These are phyloP conservation scores for Calliopum simillimum DNA, from an alignment of 2,888 invertebrate species.

Conservation along the genomic window DNA sequence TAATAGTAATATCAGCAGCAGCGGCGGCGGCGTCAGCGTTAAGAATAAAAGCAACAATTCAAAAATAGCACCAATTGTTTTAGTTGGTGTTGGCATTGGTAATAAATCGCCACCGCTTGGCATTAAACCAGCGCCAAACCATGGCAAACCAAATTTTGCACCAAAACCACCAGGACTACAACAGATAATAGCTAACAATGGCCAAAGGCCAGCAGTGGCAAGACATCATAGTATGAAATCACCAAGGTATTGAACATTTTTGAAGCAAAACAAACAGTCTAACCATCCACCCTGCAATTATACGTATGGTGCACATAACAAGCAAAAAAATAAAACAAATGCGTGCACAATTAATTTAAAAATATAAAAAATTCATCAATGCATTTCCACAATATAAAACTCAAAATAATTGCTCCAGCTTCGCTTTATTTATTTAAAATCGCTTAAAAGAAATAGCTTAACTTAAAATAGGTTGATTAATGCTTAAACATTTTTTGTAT, in stretches of 20 bases:
- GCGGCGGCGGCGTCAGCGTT: conserved; percentile 40
- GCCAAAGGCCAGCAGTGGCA: conserved; percentile 70
- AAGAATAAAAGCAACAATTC: conserved; percentile 45
- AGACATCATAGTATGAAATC: conserved; percentile 88
- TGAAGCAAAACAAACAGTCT: background rate
- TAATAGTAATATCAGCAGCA: conserved; percentile 41
- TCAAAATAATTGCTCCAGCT: too few species aligned
- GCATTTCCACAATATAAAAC: too few species aligned
- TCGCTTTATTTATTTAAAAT: too few species aligned
- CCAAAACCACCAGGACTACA: conserved; percentile 81
- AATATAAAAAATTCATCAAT: too few species aligned
- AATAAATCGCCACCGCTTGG: conserved; percentile 46
- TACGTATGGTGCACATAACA: conserved; percentile 15
- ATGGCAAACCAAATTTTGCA: conserved; percentile 86
- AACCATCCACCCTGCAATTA: background rate
- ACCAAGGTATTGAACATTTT: conserved; percentile 72
- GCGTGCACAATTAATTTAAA: too few species aligned
- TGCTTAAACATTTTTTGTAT: background rate
- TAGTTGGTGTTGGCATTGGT: background rate
- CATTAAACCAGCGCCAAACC: conserved; percentile 65
- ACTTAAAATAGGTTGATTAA: too few species aligned
- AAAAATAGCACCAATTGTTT: conserved; percentile 17
- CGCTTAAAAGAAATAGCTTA: too few species aligned
- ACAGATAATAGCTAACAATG: conserved; percentile 61
- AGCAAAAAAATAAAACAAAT: conserved; percentile 10